phyloP scores from a whole-genome alignment of 1,140 invertebrate species.

The Bombus haemorrhoidalis region DNA sequence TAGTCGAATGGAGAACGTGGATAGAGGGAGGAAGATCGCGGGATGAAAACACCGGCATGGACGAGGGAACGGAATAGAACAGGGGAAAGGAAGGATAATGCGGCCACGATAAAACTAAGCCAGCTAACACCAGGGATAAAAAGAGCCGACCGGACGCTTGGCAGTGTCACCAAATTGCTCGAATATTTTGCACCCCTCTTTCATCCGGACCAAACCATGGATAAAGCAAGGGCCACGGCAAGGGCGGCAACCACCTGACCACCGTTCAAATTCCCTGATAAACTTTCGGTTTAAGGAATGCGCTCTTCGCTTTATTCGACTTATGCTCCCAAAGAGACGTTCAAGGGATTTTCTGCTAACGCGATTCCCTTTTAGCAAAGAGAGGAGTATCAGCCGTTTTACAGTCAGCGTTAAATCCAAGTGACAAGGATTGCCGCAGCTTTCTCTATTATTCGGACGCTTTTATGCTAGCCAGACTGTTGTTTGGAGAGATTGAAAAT shows the following conservation, averaged over 20 bases:
- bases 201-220: slow-evolving; percentile 23
- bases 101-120: slow-evolving; percentile 78
- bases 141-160: slow-evolving; percentile 69
- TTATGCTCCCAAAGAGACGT: slow-evolving; percentile 8
- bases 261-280: slow-evolving; percentile 64
- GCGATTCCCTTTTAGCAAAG: background rate
- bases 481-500: slow-evolving; percentile 1
- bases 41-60: slow-evolving; percentile 19
- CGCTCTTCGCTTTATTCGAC: slow-evolving; percentile 63
- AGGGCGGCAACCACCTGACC: slow-evolving; percentile 64
- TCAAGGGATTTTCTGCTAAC: slow-evolving; percentile 21
- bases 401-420: slow-evolving; percentile 35
- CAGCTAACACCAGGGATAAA: slow-evolving; percentile 75
- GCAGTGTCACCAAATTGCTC: slow-evolving; percentile 77
- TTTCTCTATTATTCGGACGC: background rate
- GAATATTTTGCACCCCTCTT: slow-evolving; percentile 75
- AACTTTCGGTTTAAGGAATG: slow-evolving; percentile 75
- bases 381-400: background rate
- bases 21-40: slow-evolving; percentile 26
- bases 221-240: slow-evolving; percentile 34
- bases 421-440: background rate
- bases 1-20: background rate
- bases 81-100: slow-evolving; percentile 71
- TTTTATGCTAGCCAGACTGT: background rate
- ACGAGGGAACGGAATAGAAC: slow-evolving; percentile 36